Evolutionary conservation across 2,888 invertebrate genomes (phyloP), one percentile per base, ranked within the genome.

Genomic region (Heliconius cydno): DNA sequence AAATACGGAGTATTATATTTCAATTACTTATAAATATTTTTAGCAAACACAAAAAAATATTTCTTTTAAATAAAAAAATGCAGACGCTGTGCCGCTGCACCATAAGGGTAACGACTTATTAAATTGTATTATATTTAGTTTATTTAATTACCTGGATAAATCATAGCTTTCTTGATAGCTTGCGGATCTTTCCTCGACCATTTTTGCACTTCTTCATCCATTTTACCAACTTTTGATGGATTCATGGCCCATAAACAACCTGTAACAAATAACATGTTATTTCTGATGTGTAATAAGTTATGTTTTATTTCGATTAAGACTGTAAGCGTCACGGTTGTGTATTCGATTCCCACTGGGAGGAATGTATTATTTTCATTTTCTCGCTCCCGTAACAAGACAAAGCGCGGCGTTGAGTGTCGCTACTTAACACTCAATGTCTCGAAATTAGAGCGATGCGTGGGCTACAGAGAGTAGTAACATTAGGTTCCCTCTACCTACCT

Each of bases 171-270:
- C 85, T 97, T 97, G 79, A 99, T 98, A 13, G 98, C 98, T 83
- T 96, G 96, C 0, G 98, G 98, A 94, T 99, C 99, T 92, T 99
- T 99, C 84, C 98, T 96, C 34, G 98, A 98, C 98, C 99, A 99
- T 89, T 99, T 99, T 86, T 98, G 98, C 76, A 99, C 98, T 92
- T 99, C 99, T 90, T 99, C 99, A 86, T 99, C 99, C 99, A 99
- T 99, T 95, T 99, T 99, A 28, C 97, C 96, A 66, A 98, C 97
- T 92, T 99, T 99, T 22, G 97, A 97, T 0, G 99, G 99, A 94
- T 99, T 99, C 96, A 99, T 98, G 15, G 98, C 98, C 99, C 99
- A 99, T 85, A 99, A 95, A 88, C 99, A 99, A 28, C 98, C 96
- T 95, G 86, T 22, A 90, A 89, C 66, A 65, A 77, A 81, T 79